These are phyloP conservation scores for Lontra canadensis DNA, from an alignment of 2,113 vertebrate species.

Conservation along the genomic window DNA sequence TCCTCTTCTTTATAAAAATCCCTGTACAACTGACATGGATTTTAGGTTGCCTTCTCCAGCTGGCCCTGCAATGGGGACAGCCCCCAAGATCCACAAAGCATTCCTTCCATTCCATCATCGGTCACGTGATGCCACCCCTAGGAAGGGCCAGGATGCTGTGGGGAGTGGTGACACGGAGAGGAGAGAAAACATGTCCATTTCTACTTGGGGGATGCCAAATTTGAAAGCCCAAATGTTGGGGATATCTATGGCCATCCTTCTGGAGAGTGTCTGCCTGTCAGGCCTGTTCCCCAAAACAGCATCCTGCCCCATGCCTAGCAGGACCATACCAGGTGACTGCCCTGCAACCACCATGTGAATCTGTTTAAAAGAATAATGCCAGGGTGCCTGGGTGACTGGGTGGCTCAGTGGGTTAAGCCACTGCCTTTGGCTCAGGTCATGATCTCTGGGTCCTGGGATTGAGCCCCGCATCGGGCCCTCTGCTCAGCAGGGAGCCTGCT, in stretches of 20 bases:
- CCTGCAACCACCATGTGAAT: background rate
- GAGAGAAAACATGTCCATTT: background rate
- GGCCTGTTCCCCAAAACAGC: background rate
- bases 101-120: background rate
- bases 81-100: background rate
- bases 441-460: no score
- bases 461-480: no score
- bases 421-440: no score
- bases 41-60: background rate
- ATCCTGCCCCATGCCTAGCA: background rate
- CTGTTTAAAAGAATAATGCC: background rate
- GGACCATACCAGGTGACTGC: background rate
- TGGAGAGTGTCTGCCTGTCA: background rate
- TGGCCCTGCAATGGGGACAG: background rate
- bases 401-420: no score
- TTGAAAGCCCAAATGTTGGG: background rate
- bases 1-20: constrained; percentile 32
- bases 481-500: no score
- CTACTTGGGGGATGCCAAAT: background rate
- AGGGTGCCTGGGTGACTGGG: no score
- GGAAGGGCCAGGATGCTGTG: background rate
- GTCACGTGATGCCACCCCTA: background rate
- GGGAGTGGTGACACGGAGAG: background rate
- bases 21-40: background rate
- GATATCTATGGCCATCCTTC: background rate